A percentile compares a stretch with the other conserved stretches of the same genome.
These are phyloP conservation scores for Oasisia sp. DNA, from an alignment of 2,888 invertebrate species.

Conservation along the genomic window DNA sequence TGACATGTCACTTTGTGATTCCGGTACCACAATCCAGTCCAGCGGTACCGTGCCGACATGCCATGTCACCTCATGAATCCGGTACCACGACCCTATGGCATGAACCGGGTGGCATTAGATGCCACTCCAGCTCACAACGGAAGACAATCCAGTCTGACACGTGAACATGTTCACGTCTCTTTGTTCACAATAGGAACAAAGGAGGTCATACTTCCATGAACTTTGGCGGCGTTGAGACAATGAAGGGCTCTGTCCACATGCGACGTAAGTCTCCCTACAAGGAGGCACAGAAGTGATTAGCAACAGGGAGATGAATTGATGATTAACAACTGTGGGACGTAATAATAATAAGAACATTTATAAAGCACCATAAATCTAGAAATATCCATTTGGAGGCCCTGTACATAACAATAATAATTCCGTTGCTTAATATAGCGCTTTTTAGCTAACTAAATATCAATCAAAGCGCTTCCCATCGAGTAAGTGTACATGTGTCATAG, in stretches of 20 bases:
- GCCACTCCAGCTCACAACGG: not conserved
- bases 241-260: constrained; percentile 88
- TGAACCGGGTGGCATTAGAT: not conserved
- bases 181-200: not conserved
- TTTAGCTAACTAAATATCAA: no score
- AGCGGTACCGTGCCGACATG: not conserved
- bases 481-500: no score
- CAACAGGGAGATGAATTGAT: not conserved
- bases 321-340: no score
- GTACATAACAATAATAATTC: no score
- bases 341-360: no score
- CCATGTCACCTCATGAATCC: not conserved
- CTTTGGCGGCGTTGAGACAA: constrained; percentile 50
- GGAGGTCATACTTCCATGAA: constrained; percentile 59
- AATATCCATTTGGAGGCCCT: no score
- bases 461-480: no score
- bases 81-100: not conserved
- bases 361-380: no score
- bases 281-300: constrained; percentile 24
- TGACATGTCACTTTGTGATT: not conserved
- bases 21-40: not conserved
- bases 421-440: no score
- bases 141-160: not conserved
- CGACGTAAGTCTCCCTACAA: constrained; percentile 91
- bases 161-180: not conserved